A percentile compares a stretch with the other conserved stretches of the same genome.
Evolutionary conservation across 2,888 invertebrate species (phyloP).

Genomic region (Sphinx pinastri): DNA sequence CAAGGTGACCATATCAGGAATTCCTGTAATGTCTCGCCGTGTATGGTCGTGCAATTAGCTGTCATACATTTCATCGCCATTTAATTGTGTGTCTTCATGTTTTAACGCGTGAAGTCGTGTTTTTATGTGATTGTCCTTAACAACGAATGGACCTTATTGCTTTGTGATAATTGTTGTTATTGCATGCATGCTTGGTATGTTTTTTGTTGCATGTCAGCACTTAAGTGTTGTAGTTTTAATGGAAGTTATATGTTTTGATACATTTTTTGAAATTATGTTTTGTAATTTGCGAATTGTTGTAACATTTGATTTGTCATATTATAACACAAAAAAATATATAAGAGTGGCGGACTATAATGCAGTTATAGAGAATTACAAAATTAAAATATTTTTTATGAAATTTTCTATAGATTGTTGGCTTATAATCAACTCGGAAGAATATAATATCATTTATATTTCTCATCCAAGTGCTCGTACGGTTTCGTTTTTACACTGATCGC

Average conservation of each 20-base stretch:
- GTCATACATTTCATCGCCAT: constrained; percentile 68
- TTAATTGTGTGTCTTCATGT: constrained; percentile 56
- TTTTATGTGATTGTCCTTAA: constrained; percentile 29
- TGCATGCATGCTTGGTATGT: constrained; percentile 7
- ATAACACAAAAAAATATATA: too few relatives aligned
- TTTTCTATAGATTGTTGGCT: too few relatives aligned
- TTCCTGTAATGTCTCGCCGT: constrained; percentile 71
- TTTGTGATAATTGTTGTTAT: constrained; percentile 17
- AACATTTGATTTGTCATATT: too few relatives aligned
- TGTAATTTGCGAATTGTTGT: not conserved
- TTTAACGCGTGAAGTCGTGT: constrained; percentile 35
- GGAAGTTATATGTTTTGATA: not conserved
- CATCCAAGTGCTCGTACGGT: not conserved
- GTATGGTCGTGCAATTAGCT: constrained; percentile 73
- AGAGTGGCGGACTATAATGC: too few relatives aligned
- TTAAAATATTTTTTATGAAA: too few relatives aligned
- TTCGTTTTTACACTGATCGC: not conserved
- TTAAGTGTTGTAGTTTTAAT: constrained; percentile 14
- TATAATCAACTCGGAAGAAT: too few relatives aligned
- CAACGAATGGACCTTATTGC: constrained; percentile 16
- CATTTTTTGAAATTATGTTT: not conserved
- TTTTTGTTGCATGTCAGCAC: constrained; percentile 1
- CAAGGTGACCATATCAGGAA: constrained; percentile 74
- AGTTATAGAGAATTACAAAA: too few relatives aligned
- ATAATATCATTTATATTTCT: too few relatives aligned